A percentile compares a stretch with the other conserved stretches of the same genome.
Conservation (phyloP, 2,113 vertebrate species). For the Helogale parvula region DNA sequence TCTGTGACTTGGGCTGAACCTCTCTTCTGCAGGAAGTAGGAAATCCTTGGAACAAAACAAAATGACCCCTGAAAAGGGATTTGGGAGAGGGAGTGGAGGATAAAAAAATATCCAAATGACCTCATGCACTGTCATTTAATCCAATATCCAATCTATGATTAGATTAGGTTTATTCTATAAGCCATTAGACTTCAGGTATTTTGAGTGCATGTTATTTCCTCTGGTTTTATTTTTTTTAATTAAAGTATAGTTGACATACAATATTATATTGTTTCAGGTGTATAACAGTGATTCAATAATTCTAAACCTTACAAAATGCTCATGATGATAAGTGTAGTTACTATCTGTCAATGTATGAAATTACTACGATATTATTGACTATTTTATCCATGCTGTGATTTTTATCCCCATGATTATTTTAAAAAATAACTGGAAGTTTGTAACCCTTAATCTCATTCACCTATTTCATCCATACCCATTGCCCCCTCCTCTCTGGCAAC, state of each 20-base stretch:
- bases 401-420: background rate
- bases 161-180: conserved; percentile 12
- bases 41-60: conserved; percentile 19
- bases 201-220: background rate
- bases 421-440: background rate
- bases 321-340: background rate
- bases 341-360: background rate
- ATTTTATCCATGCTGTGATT: background rate
- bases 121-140: background rate
- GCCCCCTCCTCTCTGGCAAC: background rate
- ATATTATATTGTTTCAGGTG: background rate
- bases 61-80: background rate
- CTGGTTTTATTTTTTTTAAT: background rate
- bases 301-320: background rate
- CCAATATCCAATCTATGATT: conserved; percentile 23
- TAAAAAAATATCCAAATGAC: conserved; percentile 18
- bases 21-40: background rate
- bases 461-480: background rate
- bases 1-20: background rate
- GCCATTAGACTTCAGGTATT: conserved; percentile 11
- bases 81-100: background rate
- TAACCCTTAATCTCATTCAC: background rate
- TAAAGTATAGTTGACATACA: background rate
- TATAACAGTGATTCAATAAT: background rate
- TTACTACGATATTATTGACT: background rate